Percentiles rank a stretch among this genome's conserved stretches.
Evolutionary conservation across 2,888 invertebrate genomes (phyloP).

Genomic region (Pseudoips prasinana): DNA sequence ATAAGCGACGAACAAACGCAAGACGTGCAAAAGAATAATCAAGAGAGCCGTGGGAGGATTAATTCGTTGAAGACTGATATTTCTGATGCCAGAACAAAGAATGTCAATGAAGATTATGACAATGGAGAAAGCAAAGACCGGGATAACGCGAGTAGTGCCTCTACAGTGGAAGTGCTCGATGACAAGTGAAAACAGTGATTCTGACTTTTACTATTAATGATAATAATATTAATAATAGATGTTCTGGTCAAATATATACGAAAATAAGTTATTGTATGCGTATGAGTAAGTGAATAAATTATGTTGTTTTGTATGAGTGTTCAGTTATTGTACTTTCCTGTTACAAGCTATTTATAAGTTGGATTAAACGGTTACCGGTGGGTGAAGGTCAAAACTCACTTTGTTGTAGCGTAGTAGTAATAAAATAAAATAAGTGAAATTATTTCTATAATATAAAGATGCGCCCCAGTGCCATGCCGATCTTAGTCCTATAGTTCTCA

Average conservation of each 20-base stretch:
- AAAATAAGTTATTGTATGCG: conserved; percentile 10
- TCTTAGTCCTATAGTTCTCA: too few relatives aligned
- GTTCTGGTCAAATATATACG: not conserved
- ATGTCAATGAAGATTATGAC: conserved; percentile 35
- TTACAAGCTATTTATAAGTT: too few relatives aligned
- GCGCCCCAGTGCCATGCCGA: too few relatives aligned
- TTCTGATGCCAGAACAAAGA: conserved; percentile 33
- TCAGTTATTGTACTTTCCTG: not conserved
- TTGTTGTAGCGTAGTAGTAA: too few relatives aligned
- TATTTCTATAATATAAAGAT: too few relatives aligned
- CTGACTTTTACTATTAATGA: not conserved
- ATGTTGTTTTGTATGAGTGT: conserved; percentile 13
- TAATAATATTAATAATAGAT: not conserved
- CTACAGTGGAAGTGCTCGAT: conserved; percentile 73
- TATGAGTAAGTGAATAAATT: conserved; percentile 21
- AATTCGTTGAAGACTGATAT: conserved; percentile 61
- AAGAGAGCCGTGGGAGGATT: conserved; percentile 56
- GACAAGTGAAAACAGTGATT: conserved; percentile 53
- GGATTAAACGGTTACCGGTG: too few relatives aligned
- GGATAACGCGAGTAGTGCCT: conserved; percentile 73
- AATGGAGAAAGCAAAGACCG: conserved; percentile 47
- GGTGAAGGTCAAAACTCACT: too few relatives aligned
- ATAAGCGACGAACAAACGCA: conserved; percentile 55
- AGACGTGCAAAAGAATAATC: conserved; percentile 38
- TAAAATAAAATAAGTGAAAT: too few relatives aligned